Conservation (phyloP, 1,140 invertebrate species). For the Xylocopa sonorina region DNA sequence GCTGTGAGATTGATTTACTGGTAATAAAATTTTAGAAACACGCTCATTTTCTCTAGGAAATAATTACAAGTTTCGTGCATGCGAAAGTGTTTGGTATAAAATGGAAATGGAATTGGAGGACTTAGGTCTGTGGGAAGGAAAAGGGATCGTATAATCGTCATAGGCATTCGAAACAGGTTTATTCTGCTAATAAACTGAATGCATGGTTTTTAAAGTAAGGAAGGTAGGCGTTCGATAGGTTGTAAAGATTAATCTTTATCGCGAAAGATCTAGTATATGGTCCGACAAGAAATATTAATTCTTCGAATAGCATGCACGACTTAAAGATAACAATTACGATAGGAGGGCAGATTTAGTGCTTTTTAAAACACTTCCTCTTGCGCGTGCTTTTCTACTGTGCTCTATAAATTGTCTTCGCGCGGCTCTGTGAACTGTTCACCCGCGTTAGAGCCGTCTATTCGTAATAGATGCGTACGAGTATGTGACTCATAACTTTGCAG, state of each 20-base stretch:
- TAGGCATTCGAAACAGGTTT: constrained; percentile 3
- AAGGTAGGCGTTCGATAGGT: constrained; percentile 43
- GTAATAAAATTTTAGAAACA: no score
- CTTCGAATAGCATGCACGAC: constrained; percentile 35
- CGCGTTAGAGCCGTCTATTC: not conserved
- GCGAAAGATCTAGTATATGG: constrained; percentile 9
- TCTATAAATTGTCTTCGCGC: not conserved
- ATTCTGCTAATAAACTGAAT: constrained; percentile 43
- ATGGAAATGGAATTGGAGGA: no score
- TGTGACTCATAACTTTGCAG: not conserved
- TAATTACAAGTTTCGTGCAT: no score
- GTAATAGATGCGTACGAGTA: not conserved
- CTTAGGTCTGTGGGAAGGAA: not conserved
- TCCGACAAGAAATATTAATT: constrained; percentile 43
- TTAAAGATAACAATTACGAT: constrained; percentile 13
- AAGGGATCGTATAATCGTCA: not conserved
- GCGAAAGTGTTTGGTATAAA: not conserved
- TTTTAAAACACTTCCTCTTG: constrained; percentile 18
- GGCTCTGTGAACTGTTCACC: constrained; percentile 2
- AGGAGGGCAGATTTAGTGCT: constrained; percentile 31
- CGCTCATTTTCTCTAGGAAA: no score
- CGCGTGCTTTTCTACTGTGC: not conserved
- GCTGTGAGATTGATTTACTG: no score
- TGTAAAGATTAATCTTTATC: constrained; percentile 59
- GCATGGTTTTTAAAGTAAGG: constrained; percentile 1